Base-by-base conservation (phyloP, 2,888 invertebrate genomes). In the Harpalus rubripes region DNA sequence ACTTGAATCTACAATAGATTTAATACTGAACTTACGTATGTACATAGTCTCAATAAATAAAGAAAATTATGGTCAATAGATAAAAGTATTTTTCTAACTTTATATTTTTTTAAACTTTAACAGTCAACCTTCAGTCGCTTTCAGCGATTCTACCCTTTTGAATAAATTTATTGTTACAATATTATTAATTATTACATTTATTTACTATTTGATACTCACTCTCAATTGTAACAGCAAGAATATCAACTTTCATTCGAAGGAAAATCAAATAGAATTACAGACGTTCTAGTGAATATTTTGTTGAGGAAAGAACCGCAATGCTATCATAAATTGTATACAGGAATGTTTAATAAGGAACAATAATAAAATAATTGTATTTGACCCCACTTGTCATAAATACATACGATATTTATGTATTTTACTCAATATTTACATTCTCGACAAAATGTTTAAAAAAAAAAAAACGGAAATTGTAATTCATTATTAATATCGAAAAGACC, bases 21-120 rank as follows among this genome's bases (percentile, higher is more conserved):
- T 68, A 74, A 44, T 74, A 74, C 41, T 74, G 72, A 74, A 74
- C 72, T 74, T 68, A 68, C 63, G 32, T 74, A 74, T 74, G 41
- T 74, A 74, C 72, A 74, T 16, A 68, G 72, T 44, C 12, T 74
- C 26, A 74, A 74, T 74, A 44, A 74, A 74, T 74, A 44, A 74
- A 74, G 72, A 74, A 74, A 74, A 44, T 74, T 44, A 44, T 74
- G 63, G 68, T 68, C 59, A 83, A 74, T 78, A 68, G 68, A 68
- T 58, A 80, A 85, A 68, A 84, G 44, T 56, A 61, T 8, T 84
- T 72, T 74, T 52, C 59, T 82, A 72, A 41, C 39, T 59, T 85
- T 59, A 58, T 65, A 84, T 79, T 84, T 68, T 84, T 63, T 80
- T 85, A 68, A 80, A 56, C 80, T 85, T 85, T 80, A 85, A 79